Base-by-base conservation (phyloP, 2,888 invertebrate genomes). In the Exephanes ischioxanthus region DNA sequence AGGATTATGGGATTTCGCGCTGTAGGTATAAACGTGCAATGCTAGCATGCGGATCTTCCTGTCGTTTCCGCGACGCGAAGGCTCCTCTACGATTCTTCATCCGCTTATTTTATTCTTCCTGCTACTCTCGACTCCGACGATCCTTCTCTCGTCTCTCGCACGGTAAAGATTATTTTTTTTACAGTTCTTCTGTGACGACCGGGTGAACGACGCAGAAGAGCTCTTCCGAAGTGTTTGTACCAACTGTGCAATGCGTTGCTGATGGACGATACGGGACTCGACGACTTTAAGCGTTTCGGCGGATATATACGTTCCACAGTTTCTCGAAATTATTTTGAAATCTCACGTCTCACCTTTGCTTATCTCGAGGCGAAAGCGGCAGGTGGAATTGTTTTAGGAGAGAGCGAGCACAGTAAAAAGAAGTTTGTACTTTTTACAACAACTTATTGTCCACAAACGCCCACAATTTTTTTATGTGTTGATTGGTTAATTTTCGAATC, bases 81-180 rank as follows among this genome's bases (percentile, higher is more conserved):
- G 66, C 41, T 33, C 73, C 72, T 37, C 16, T 67, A 6, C 3
- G 22, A 67, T 16, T 9, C 19, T 68, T n/a, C 26, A 41, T 70
- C 19, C 53, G 68, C 53, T 16, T 71, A 33, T 33, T 33, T 41
- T 51, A 51, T 33, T 30, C 51, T 51, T 45, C 30, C 51, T 48
- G 14, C 45, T 1, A 1, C 45, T 26, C 61, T 71, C 61, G 53
- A 0, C 26, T 14, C 30, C 1, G 30, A 41, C 58, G 55, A 76
- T 80, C 30, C 37, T 48, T 63, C 55, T 71, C 53, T 51, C 76
- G 11, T 63, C 30, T 30, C 30, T 79, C 58, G 76, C 61, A 67
- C 48, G 51, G 71, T 76, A 80, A 82, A 76, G 37, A 53, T 68
- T 79, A 61, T 72, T 73, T 76, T 80, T 83, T 76, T 80, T 83